These are phyloP conservation scores for Platycercus adscitus DNA, from an alignment of 2,113 vertebrate species.

Conservation along the genomic window DNA sequence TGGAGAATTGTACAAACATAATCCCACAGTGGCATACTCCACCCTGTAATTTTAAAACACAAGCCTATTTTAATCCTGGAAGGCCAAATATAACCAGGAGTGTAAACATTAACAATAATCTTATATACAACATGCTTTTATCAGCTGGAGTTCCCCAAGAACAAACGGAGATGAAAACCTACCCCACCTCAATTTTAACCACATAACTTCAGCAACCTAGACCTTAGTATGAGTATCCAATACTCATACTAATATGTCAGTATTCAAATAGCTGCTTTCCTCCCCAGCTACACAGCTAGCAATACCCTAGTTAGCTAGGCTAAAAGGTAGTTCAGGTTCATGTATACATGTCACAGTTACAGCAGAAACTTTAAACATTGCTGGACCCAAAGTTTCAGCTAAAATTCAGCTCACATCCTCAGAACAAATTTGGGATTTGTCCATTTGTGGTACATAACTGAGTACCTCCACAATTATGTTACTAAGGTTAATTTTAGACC, in stretches of 20 bases:
- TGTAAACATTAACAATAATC: not conserved
- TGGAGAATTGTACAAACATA: not conserved
- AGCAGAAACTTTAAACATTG: not conserved
- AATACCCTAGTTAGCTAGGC: not conserved
- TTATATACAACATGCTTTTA: not conserved
- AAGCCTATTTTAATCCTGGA: not conserved
- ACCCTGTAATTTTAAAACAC: not conserved
- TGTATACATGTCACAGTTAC: accelerated
- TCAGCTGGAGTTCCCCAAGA: not conserved
- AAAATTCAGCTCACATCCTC: not conserved
- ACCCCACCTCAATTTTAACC: not conserved
- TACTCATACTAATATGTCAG: not conserved
- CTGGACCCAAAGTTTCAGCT: not conserved
- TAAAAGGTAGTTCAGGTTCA: not conserved
- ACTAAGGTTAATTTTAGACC: conserved; percentile 12
- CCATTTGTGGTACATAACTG: not conserved
- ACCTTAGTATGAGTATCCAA: not conserved
- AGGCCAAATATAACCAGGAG: not conserved
- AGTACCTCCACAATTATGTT: not conserved
- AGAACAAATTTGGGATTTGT: not conserved
- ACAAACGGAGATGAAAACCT: not conserved
- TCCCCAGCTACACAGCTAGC: not conserved
- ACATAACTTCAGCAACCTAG: not conserved
- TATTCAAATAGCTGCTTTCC: not conserved
- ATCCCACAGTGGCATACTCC: not conserved